Conservation (phyloP, 2,797 vertebrate genomes). For the Coendou prehensilis region DNA sequence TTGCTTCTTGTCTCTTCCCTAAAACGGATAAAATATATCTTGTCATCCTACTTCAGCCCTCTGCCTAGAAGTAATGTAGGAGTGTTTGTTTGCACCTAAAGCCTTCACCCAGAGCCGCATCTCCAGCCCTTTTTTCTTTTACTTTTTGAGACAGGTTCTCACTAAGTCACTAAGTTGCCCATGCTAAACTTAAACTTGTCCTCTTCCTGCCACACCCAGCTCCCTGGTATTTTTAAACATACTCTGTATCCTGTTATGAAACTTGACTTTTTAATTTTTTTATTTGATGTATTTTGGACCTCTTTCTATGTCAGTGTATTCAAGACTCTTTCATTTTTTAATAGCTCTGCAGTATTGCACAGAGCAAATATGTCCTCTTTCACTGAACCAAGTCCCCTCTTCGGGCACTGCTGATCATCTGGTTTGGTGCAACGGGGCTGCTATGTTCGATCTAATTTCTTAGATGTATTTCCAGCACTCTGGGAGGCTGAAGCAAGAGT, state of each 20-base stretch:
- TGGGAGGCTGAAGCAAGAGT: not conserved
- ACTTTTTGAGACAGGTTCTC: not conserved
- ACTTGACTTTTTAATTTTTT: not conserved
- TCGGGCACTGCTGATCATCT: not conserved
- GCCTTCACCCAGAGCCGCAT: not conserved
- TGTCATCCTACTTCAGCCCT: not conserved
- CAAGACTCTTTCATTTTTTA: not conserved
- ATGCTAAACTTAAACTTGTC: not conserved
- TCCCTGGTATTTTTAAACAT: not conserved
- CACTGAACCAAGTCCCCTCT: not conserved
- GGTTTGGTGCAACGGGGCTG: too few species aligned
- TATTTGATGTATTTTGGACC: not conserved
- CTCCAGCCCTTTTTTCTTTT: not conserved
- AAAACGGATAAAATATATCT: not conserved
- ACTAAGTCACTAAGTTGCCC: not conserved
- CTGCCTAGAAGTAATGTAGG: not conserved
- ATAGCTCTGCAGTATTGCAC: rapidly evolving
- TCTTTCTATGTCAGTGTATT: not conserved
- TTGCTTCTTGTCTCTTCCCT: not conserved
- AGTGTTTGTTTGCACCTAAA: not conserved
- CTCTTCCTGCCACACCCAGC: not conserved
- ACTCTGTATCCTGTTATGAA: not conserved
- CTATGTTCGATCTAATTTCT: not conserved
- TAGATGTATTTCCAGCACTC: not conserved
- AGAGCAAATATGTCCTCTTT: not conserved